Evolutionary conservation across 2,797 vertebrate genomes (phyloP).

Genomic region (Myotis planiceps): DNA sequence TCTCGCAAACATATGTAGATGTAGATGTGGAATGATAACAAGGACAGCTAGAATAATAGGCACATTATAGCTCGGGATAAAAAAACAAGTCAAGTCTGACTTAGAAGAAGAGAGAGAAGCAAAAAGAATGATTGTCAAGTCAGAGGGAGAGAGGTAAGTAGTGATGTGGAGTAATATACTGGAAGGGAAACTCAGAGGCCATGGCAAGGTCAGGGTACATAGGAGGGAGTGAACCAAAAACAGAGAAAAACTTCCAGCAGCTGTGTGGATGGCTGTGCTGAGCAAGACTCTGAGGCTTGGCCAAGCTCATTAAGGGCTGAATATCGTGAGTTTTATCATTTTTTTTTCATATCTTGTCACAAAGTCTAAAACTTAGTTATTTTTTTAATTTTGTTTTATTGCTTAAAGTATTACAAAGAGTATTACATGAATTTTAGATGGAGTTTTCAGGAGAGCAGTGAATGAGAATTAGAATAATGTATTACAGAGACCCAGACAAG

Average conservation of each 20-base stretch:
- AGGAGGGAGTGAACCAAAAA: too few relatives aligned
- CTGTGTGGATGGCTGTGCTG: rapidly evolving
- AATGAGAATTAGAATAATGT: background rate
- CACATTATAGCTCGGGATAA: rapidly evolving
- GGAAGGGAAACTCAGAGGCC: background rate
- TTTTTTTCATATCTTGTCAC: too few relatives aligned
- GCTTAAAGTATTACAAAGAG: too few relatives aligned
- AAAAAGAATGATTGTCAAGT: background rate
- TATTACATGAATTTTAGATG: too few relatives aligned
- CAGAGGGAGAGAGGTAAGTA: background rate
- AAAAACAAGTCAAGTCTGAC: background rate
- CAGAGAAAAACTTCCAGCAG: background rate
- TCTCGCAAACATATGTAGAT: background rate
- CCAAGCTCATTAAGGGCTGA: background rate
- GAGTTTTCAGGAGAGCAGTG: background rate
- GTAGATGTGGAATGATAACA: background rate
- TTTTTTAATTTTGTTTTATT: too few relatives aligned
- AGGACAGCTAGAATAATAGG: background rate
- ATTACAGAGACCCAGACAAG: background rate
- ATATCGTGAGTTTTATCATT: rapidly evolving
- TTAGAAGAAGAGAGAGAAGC: background rate
- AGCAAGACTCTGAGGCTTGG: background rate
- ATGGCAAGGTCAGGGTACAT: rapidly evolving
- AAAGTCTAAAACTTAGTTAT: too few relatives aligned
- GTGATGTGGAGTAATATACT: rapidly evolving